These are phyloP conservation scores for Luffia ferchaultella DNA, from an alignment of 2,888 invertebrate genomes.

Conservation along the genomic window DNA sequence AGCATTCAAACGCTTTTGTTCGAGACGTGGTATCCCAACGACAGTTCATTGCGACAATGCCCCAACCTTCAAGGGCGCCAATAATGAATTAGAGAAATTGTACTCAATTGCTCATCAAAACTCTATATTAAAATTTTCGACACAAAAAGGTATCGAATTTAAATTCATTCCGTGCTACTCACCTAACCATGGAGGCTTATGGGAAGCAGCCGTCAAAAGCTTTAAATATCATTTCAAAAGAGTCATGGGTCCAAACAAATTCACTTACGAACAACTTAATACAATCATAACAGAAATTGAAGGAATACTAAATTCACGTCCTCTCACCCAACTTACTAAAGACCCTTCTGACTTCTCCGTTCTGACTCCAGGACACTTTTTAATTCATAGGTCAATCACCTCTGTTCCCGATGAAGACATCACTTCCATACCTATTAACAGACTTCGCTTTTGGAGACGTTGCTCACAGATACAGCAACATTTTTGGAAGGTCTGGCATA, in stretches of 20 bases:
- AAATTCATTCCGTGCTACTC: constrained; percentile 10
- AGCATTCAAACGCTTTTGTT: not conserved
- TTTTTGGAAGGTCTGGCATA: constrained; percentile 5
- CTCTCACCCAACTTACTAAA: not conserved
- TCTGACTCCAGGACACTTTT: not conserved
- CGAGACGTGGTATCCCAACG: not conserved
- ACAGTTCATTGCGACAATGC: not conserved
- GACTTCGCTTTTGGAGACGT: constrained; percentile 1
- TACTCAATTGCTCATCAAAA: not conserved
- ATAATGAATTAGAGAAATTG: not conserved
- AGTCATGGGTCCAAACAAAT: not conserved
- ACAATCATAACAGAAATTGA: constrained; percentile 5
- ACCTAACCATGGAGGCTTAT: constrained; percentile 12
- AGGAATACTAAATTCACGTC: constrained; percentile 6
- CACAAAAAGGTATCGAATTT: constrained; percentile 9
- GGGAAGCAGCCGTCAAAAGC: constrained; percentile 11
- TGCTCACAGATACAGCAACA: constrained; percentile 1
- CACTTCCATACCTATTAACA: not conserved
- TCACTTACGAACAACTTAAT: constrained; percentile 7
- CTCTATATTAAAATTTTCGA: not conserved
- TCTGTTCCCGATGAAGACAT: constrained; percentile 1
- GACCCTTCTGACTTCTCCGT: not conserved
- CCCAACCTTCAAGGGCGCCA: not conserved
- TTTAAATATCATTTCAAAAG: constrained; percentile 8
- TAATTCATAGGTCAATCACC: not conserved